Base-by-base conservation (phyloP, 2,888 invertebrate species). In the Caenorhabditis sp. region DNA sequence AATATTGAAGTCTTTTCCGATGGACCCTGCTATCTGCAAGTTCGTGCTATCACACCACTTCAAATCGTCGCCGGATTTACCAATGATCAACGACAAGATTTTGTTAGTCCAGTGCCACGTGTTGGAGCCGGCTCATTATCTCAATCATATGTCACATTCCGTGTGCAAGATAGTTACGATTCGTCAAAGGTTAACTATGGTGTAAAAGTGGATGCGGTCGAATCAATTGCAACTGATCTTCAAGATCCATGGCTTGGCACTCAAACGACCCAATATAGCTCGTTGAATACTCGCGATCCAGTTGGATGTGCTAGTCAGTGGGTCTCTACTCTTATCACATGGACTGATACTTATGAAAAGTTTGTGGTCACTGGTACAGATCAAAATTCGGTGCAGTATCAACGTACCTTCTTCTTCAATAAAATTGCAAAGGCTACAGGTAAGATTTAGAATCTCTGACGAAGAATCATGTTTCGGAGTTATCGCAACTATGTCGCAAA, bases 221-320 rank as follows among this genome's bases (percentile, higher is more conserved):
- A 68, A 14, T 14, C 26, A 17, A 56, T 25, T 14, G 56, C 61
- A n/a, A 66, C 65, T 31, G 73, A 74, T 54, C 66, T 61, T 12
- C 59, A 50, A 20, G 52, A 59, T 5, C 69, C 69, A 49, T 74
- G 69, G 69, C 4, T 0, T 1, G 14, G 27, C 0, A 54, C 38
- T 2, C 5, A 25, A 4, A 26, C 59, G 27, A 52, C 60, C 21
- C 10, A 21, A 7, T 63, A 72, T 21, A 26, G 31, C 0, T 62
- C 73, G 2, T 59, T 63, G 10, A 14, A 59, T 2, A n/a, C 57
- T 0, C 68, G 78, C 59, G 71, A 78, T 61, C 74, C 73, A 14
- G 52, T 70, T 1, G 70, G 57, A 12, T 78, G 78, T 38, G 68
- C 78, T n/a, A 76, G 74, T 63, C 78, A 78, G 21, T 78, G 63